Evolutionary conservation across 1,140 invertebrate species (phyloP).

Genomic region (Leptinotarsa texana): DNA sequence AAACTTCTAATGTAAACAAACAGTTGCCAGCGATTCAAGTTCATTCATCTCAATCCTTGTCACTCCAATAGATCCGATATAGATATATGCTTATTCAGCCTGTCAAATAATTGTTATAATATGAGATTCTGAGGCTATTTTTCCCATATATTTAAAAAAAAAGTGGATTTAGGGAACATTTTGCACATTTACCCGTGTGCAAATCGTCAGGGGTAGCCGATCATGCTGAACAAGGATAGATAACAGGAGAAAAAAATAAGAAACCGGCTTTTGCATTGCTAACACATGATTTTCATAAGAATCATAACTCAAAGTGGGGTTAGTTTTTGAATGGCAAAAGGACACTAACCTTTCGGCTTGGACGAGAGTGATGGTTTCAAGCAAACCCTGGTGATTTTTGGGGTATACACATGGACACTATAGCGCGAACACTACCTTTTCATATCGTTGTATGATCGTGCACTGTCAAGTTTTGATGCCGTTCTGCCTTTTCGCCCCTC

Average conservation of each 20-base stretch:
- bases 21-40: not conserved
- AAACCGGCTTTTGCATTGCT: constrained; percentile 29
- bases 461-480: constrained; percentile 35
- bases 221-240: constrained; percentile 1
- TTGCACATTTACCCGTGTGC: not conserved
- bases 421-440: constrained; percentile 36
- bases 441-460: constrained; percentile 36
- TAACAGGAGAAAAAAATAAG: constrained; percentile 21
- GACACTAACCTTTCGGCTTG: constrained; percentile 23
- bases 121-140: not conserved
- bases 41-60: not conserved
- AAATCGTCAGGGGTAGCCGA: constrained; percentile 7
- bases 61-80: not conserved
- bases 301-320: constrained; percentile 31
- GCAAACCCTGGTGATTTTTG: constrained; percentile 21
- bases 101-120: too few relatives aligned
- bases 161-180: not conserved
- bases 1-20: not conserved
- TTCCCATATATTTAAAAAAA: not conserved
- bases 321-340: constrained; percentile 9
- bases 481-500: constrained; percentile 34
- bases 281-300: constrained; percentile 22
- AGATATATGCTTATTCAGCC: too few relatives aligned
- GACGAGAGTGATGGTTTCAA: constrained; percentile 20
- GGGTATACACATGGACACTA: constrained; percentile 30